A percentile compares a stretch with the other conserved stretches of the same genome.
These are phyloP conservation scores for Anhinga anhinga DNA, from an alignment of 2,113 vertebrate genomes.

Conservation along the genomic window DNA sequence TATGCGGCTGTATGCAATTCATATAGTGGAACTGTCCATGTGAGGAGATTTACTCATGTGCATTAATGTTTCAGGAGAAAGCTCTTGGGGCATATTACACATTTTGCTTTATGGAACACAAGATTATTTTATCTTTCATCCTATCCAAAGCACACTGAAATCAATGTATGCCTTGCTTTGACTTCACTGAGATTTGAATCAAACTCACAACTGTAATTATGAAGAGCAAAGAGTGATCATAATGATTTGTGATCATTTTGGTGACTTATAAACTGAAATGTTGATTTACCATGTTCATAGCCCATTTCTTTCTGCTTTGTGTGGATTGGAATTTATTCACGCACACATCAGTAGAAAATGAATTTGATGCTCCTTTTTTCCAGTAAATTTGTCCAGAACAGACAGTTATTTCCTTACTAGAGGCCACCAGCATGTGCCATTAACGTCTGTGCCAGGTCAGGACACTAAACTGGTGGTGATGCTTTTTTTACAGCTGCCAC, in stretches of 20 bases:
- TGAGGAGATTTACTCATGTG: neutral
- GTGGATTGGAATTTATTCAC: neutral
- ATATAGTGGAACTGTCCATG: accelerated
- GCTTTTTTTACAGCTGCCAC: neutral
- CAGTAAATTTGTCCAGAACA: neutral
- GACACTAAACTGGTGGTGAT: neutral
- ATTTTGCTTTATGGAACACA: neutral
- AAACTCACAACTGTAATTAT: neutral
- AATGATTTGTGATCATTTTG: neutral
- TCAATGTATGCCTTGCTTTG: neutral
- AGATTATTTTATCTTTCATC: neutral
- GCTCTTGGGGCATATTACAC: neutral
- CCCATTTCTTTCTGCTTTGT: neutral
- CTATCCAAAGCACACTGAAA: neutral
- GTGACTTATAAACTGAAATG: neutral
- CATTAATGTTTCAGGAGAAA: neutral
- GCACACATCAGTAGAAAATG: neutral
- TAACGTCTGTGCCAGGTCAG: neutral
- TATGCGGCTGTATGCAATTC: neutral
- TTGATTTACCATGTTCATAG: neutral
- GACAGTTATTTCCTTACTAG: neutral
- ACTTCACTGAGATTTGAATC: neutral
- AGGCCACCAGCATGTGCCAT: neutral
- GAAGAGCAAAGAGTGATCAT: neutral
- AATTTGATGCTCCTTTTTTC: neutral